Evolutionary conservation across 2,888 invertebrate species (phyloP), one percentile per base, ranked within the genome.

Genomic region (Allacma fusca): DNA sequence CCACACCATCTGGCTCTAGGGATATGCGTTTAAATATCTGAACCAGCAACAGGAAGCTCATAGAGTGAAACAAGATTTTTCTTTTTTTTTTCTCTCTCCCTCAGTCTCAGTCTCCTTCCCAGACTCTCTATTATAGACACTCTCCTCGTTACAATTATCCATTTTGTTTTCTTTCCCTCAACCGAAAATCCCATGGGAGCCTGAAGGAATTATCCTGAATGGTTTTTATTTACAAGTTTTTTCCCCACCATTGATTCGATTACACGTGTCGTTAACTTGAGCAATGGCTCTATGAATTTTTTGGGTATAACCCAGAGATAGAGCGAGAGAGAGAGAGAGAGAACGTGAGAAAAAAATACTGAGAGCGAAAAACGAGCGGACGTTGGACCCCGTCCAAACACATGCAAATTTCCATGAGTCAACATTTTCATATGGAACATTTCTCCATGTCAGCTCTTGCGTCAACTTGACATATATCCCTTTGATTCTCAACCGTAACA

Each of bases 181-280:
- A 50, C 19, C 50, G 50, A 50, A 50, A 50, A 50, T 19, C 16
- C 50, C n/a, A n/a, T 50, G 9, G n/a, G 19, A 50, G 50, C 16
- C 5, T 19, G 50, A 50, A n/a, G 50, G 50, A 50, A 50, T 50
- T 13, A 50, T 50, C 50, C n/a, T 50, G 9, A 50, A 50, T 50
- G 50, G 44, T 21, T 40, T 70, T 70, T 70, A 70, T 70, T 44
- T 21, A 44, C 24, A 24, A 23, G 50, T 68, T 68, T 75, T 74
- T 75, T 75, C 75, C 68, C 40, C 75, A 68, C 44, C 75, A 75
- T 75, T 75, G 44, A 75, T 29, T 75, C 75, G 50, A 75, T 75
- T 75, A 75, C 68, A 68, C 75, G 75, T 67, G 74, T 74, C 74
- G 74, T 74, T 74, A 74, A 62, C 74, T 62, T 26, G 26, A 5